Conservation (phyloP, 1,140 invertebrate species). For the Trichoplusia ni region DNA sequence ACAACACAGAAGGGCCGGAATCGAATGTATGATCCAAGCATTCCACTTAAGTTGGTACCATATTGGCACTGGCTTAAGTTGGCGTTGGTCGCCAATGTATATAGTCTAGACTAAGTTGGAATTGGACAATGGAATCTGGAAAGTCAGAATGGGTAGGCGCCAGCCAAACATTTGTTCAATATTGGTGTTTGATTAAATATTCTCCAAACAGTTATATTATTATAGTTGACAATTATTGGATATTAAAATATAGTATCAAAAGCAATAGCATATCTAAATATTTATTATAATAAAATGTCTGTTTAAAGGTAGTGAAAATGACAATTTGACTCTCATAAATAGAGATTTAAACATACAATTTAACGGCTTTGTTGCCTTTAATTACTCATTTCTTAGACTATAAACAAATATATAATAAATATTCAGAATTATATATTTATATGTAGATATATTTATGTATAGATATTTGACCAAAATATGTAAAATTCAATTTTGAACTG, state of each 20-base stretch:
- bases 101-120: conserved; percentile 3
- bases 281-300: neutral
- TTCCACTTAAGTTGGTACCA: conserved; percentile 70
- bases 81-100: conserved; percentile 34
- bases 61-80: conserved; percentile 57
- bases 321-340: too few relatives aligned
- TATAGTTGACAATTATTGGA: neutral
- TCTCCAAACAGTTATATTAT: too few relatives aligned
- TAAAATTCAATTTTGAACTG: conserved; percentile 2
- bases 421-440: neutral
- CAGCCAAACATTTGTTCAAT: neutral
- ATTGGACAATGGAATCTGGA: neutral
- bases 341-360: too few relatives aligned
- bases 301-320: neutral
- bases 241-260: neutral
- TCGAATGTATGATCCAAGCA: conserved; percentile 82
- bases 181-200: too few relatives aligned
- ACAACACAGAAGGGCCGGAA: conserved; percentile 82
- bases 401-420: neutral
- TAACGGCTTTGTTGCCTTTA: too few relatives aligned
- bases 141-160: neutral
- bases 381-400: too few relatives aligned
- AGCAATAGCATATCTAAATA: conserved; percentile 1
- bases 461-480: conserved; percentile 12
- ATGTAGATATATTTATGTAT: neutral